A percentile compares a stretch with the other conserved stretches of the same genome.
Evolutionary conservation across 2,113 vertebrate species (phyloP).

Genomic region (Pelodiscus sinensis): DNA sequence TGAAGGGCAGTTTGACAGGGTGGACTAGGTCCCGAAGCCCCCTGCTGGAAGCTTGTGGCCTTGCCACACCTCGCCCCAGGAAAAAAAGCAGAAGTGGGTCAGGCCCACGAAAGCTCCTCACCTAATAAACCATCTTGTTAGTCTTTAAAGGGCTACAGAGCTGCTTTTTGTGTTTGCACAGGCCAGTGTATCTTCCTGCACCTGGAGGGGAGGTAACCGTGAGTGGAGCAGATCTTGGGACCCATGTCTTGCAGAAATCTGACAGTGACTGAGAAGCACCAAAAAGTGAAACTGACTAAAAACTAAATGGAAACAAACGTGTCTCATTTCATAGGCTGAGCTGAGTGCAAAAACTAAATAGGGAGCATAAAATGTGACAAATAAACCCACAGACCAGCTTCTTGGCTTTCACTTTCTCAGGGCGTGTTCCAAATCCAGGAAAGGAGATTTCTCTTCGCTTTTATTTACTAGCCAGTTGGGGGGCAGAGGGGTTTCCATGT

Average conservation of each 20-base stretch:
- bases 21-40: too few species aligned
- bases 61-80: too few species aligned
- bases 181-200: too few species aligned
- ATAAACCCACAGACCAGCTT: background rate
- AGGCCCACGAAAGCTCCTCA: too few species aligned
- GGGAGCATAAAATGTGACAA: background rate
- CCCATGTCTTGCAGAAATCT: fast-evolving
- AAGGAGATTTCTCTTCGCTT: background rate
- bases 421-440: background rate
- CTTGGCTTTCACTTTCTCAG: background rate
- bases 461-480: background rate
- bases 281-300: background rate
- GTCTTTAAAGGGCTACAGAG: too few species aligned
- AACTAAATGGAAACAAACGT: background rate
- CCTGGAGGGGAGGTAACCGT: background rate
- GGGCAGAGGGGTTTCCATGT: background rate
- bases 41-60: too few species aligned
- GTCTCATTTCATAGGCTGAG: background rate
- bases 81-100: too few species aligned
- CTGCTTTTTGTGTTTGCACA: too few species aligned
- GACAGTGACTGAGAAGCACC: fast-evolving
- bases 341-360: background rate
- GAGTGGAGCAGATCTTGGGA: background rate
- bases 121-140: too few species aligned
- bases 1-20: too few species aligned